phyloP scores from a whole-genome alignment of 2,797 vertebrate species.

The Emydoidea blandingii region DNA sequence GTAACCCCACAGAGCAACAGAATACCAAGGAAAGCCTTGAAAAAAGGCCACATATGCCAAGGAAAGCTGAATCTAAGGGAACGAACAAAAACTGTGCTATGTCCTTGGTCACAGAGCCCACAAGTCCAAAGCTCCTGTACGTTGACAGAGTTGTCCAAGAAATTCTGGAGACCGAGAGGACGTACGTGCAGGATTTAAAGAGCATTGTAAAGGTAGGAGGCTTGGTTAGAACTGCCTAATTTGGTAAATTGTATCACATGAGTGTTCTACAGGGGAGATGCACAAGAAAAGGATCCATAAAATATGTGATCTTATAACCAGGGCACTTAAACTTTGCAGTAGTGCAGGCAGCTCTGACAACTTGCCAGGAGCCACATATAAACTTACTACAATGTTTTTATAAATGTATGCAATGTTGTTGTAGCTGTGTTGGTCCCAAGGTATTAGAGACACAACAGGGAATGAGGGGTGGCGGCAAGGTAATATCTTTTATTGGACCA shows the following conservation, averaged over 20 bases:
- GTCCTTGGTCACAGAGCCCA: conserved; percentile 71
- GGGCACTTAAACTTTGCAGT: neutral
- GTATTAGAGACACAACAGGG: neutral
- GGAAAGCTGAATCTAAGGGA: conserved; percentile 75
- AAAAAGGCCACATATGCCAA: conserved; percentile 55
- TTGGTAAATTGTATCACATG: neutral
- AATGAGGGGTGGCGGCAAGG: neutral
- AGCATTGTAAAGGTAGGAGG: conserved; percentile 94
- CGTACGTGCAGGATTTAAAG: conserved; percentile 94
- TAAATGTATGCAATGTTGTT: neutral
- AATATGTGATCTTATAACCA: neutral
- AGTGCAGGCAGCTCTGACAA: neutral
- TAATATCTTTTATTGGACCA: neutral
- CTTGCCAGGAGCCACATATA: neutral
- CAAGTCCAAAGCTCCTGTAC: conserved; percentile 91
- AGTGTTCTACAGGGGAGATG: neutral
- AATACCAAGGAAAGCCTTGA: conserved; percentile 46
- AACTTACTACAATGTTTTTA: neutral
- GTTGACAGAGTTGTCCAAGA: conserved; percentile 98
- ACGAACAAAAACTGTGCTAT: conserved; percentile 56
- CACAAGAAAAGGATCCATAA: neutral
- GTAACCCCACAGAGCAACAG: conserved; percentile 32
- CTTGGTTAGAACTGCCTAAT: neutral
- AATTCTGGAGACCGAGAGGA: conserved; percentile 96
- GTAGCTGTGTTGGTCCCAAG: neutral